A percentile compares a stretch with the other conserved stretches of the same genome.
Evolutionary conservation across 1,140 invertebrate species (phyloP).

Genomic region (Pseudomyrmex flavicornis): DNA sequence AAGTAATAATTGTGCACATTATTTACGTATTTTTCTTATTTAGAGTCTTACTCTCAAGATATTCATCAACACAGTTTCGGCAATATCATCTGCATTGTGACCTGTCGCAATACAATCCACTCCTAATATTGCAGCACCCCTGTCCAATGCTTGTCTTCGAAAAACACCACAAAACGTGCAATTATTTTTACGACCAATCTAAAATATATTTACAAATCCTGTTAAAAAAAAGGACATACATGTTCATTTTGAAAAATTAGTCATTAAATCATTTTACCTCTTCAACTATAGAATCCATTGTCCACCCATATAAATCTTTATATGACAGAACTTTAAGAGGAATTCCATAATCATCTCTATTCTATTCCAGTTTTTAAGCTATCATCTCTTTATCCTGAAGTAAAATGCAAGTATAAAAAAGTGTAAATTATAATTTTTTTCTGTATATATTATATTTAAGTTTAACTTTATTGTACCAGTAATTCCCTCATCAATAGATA

Average conservation of each 20-base stretch:
- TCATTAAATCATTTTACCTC: slow-evolving; percentile 84
- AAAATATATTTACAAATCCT: slow-evolving; percentile 65
- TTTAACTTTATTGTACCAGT: slow-evolving; percentile 86
- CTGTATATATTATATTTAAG: not conserved
- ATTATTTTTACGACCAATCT: slow-evolving; percentile 98
- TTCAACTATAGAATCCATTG: slow-evolving; percentile 99
- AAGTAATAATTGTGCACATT: slow-evolving; percentile 70
- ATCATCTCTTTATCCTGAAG: slow-evolving; percentile 97
- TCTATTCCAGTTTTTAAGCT: slow-evolving; percentile 98
- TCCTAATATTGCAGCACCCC: slow-evolving; percentile 94
- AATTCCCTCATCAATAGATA: slow-evolving; percentile 99
- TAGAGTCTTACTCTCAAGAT: slow-evolving; percentile 90
- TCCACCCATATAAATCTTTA: slow-evolving; percentile 99
- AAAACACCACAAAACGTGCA: slow-evolving; percentile 99
- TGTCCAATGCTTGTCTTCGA: slow-evolving; percentile 97
- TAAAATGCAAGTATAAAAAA: not conserved
- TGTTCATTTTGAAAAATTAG: not conserved
- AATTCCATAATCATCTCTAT: slow-evolving; percentile 96
- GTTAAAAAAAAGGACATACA: not conserved
- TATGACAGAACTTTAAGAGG: slow-evolving; percentile 98
- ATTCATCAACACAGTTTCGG: slow-evolving; percentile 99
- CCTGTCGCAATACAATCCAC: slow-evolving; percentile 98
- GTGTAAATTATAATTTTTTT: not conserved
- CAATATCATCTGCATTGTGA: slow-evolving; percentile 99
- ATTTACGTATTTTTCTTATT: slow-evolving; percentile 24